These are phyloP conservation scores for Heterodera filipjevi DNA, from an alignment of 2,888 invertebrate genomes.

Conservation along the genomic window DNA sequence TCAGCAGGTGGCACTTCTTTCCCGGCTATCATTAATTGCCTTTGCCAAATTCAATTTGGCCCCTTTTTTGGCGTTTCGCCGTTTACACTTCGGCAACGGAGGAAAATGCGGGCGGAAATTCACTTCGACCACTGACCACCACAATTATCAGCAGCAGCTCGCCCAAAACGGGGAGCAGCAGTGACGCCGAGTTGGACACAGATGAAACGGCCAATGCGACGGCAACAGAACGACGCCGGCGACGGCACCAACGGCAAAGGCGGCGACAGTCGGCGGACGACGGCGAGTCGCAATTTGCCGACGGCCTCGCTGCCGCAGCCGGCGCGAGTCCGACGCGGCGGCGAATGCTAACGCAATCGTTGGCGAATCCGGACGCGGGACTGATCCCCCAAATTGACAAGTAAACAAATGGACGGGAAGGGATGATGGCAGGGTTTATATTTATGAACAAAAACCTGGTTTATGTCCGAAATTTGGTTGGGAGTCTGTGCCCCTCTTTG, in stretches of 20 bases:
- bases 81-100: neutral
- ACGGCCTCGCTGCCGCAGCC: neutral
- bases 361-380: constrained; percentile 53
- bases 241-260: neutral
- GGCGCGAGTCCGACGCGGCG: neutral
- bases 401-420: constrained; percentile 32
- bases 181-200: constrained; percentile 41
- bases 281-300: constrained; percentile 19
- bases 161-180: neutral
- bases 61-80: neutral
- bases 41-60: no score
- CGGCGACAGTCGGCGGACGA: constrained; percentile 18
- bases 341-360: neutral
- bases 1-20: neutral
- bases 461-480: no score
- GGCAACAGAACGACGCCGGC: neutral
- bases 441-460: no score
- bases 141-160: neutral
- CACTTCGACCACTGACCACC: neutral
- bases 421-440: no score
- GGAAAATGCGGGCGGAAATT: neutral
- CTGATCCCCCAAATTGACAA: constrained; percentile 62
- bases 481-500: no score
- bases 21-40: neutral
- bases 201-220: constrained; percentile 38